Evolutionary conservation across 2,888 invertebrate species (phyloP).

Genomic region (Kryphioiulus occultus): DNA sequence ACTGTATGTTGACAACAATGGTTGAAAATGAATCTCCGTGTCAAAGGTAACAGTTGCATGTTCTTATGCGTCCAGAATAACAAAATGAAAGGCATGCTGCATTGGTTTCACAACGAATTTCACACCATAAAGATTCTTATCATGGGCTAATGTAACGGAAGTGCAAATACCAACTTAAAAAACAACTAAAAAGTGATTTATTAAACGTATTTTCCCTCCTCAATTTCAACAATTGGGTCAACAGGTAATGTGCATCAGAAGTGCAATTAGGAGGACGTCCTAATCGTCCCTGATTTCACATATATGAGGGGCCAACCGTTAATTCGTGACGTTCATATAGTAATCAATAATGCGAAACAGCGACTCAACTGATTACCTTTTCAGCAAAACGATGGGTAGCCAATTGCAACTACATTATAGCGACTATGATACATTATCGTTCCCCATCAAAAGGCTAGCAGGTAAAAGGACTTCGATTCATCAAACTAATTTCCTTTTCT

Average conservation of each 20-base stretch:
- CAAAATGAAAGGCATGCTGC: too few species aligned
- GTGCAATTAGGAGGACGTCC: not conserved
- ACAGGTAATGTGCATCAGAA: not conserved
- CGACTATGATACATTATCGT: not conserved
- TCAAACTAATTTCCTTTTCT: slow-evolving; percentile 41
- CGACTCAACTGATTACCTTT: not conserved
- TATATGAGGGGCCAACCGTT: not conserved
- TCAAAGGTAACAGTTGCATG: too few species aligned
- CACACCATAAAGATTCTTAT: too few species aligned
- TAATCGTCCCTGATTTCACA: not conserved
- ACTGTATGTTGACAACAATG: too few species aligned
- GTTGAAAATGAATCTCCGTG: too few species aligned
- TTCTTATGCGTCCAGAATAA: too few species aligned
- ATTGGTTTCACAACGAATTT: too few species aligned
- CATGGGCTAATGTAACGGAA: not conserved
- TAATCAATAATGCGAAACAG: not conserved
- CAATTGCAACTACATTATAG: not conserved
- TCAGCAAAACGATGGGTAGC: not conserved
- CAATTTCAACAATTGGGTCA: not conserved
- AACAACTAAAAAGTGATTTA: not conserved
- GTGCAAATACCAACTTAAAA: too few species aligned
- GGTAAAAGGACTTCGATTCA: slow-evolving; percentile 41
- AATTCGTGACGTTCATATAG: not conserved
- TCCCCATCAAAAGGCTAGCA: not conserved
- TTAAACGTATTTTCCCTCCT: not conserved